A percentile compares a stretch with the other conserved stretches of the same genome.
Evolutionary conservation across 2,888 invertebrate genomes (phyloP).

Genomic region (Cenopis cana): DNA sequence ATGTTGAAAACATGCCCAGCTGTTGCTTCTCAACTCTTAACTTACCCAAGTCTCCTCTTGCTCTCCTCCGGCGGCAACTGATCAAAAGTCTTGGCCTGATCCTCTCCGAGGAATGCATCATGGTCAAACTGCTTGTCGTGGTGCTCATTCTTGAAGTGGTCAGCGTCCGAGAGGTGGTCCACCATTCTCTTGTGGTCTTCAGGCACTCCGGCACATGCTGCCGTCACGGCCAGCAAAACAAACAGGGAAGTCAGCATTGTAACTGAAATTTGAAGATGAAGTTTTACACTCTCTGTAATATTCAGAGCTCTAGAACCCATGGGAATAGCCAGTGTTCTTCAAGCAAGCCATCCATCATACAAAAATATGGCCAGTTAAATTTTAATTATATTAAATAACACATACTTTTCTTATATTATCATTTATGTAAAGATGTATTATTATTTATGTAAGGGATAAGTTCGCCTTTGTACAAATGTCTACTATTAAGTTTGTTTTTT

Average conservation of each 20-base stretch:
- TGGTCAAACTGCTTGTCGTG: slow-evolving; percentile 98
- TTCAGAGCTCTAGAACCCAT: too few species aligned
- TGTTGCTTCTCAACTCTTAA: neutral
- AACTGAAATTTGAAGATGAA: slow-evolving; percentile 15
- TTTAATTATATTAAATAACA: too few species aligned
- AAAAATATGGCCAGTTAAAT: too few species aligned
- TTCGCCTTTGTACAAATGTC: too few species aligned
- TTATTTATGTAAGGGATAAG: too few species aligned
- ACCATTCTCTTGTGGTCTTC: slow-evolving; percentile 88
- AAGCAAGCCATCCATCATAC: too few species aligned
- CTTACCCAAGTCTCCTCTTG: slow-evolving; percentile 92
- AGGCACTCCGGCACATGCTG: slow-evolving; percentile 85
- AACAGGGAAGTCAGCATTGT: slow-evolving; percentile 73
- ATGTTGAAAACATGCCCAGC: too few species aligned
- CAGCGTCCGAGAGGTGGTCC: slow-evolving; percentile 90
- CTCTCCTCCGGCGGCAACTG: slow-evolving; percentile 98
- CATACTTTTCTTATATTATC: too few species aligned
- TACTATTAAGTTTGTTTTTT: too few species aligned
- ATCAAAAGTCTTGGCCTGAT: slow-evolving; percentile 96
- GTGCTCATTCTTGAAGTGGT: slow-evolving; percentile 92
- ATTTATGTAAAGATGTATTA: too few species aligned
- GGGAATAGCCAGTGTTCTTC: too few species aligned
- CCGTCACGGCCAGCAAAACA: slow-evolving; percentile 70
- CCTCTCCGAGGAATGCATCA: slow-evolving; percentile 98
- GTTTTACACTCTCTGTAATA: neutral